Percentiles rank a stretch among this genome's conserved stretches.
Evolutionary conservation across 2,888 invertebrate genomes (phyloP).

Genomic region (Plebejus anna): DNA sequence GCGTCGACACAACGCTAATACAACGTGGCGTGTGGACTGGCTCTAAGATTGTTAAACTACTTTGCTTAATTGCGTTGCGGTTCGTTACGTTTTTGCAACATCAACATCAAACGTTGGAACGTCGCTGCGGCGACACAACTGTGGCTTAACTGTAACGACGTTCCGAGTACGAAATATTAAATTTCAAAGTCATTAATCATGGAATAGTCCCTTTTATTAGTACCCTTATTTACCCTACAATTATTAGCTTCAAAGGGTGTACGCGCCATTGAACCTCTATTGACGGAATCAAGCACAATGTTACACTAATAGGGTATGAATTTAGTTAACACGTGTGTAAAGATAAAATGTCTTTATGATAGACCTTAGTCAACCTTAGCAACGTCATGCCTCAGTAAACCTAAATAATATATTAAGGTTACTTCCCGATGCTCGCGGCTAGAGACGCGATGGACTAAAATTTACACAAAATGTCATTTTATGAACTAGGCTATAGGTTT

Average conservation of each 20-base stretch:
- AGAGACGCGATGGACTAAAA: no score
- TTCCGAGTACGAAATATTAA: background rate
- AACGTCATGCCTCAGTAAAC: background rate
- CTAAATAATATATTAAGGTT: background rate
- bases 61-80: no score
- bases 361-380: background rate
- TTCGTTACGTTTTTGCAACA: no score
- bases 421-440: no score
- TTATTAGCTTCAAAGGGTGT: background rate
- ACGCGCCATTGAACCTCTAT: background rate
- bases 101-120: no score
- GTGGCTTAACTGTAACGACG: background rate
- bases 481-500: no score
- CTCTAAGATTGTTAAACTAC: no score
- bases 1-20: no score
- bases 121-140: no score
- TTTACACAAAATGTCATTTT: no score
- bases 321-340: conserved; percentile 3
- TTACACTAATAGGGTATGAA: background rate
- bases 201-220: background rate
- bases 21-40: no score
- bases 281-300: background rate
- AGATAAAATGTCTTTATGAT: background rate
- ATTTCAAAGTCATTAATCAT: conserved; percentile 4
- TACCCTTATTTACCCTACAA: conserved; percentile 7